phyloP scores from a whole-genome alignment of 1,140 invertebrate genomes.

The Ostrea edulis region DNA sequence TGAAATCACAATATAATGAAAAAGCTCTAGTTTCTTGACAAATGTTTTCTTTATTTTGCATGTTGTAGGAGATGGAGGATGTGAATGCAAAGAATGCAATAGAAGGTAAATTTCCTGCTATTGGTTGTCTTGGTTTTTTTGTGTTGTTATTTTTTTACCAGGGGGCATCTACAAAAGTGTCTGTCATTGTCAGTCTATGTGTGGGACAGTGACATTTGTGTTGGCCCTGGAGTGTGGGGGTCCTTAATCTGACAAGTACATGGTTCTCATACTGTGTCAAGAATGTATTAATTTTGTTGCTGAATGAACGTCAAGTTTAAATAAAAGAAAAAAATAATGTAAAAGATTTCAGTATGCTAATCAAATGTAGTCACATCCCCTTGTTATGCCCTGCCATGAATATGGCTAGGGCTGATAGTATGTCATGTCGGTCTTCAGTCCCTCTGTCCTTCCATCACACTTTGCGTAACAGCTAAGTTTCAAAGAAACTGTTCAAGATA shows the following conservation, averaged over 20 bases:
- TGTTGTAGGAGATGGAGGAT: neutral
- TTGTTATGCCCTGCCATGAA: too few relatives aligned
- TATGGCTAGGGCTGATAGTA: too few relatives aligned
- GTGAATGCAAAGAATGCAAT: slow-evolving; percentile 6
- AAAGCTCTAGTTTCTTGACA: too few relatives aligned
- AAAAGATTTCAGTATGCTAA: too few relatives aligned
- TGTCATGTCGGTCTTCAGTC: too few relatives aligned
- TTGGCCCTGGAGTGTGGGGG: neutral
- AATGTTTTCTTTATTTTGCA: neutral
- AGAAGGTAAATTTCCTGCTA: neutral
- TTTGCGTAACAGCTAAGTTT: too few relatives aligned
- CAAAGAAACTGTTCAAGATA: too few relatives aligned
- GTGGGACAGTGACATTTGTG: neutral
- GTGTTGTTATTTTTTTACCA: neutral
- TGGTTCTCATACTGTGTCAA: neutral
- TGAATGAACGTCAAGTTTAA: too few relatives aligned
- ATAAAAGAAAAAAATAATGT: too few relatives aligned
- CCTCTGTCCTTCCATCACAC: too few relatives aligned
- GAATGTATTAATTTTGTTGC: neutral
- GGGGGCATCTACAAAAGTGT: neutral
- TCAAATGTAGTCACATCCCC: too few relatives aligned
- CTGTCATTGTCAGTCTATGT: neutral
- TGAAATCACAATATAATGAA: too few relatives aligned
- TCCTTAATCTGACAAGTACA: neutral
- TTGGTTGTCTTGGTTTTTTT: neutral